Evolutionary conservation across 2,113 vertebrate genomes (phyloP).

Genomic region (Saimiri boliviensis): DNA sequence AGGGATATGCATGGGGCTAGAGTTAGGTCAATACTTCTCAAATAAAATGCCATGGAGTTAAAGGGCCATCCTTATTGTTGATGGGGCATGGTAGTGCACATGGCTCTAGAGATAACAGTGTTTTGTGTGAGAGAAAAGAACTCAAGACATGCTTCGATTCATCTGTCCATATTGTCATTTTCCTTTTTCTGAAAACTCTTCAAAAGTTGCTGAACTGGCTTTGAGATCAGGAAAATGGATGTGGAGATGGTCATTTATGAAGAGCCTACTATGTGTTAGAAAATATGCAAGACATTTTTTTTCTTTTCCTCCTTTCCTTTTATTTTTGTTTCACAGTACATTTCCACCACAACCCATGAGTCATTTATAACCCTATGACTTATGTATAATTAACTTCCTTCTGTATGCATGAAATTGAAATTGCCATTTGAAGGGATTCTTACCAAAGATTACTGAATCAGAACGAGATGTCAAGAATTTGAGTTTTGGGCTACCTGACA

Average conservation of each 20-base stretch:
- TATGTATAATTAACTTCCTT: not conserved
- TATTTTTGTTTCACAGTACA: not conserved
- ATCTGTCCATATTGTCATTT: not conserved
- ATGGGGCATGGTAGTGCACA: not conserved
- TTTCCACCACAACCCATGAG: not conserved
- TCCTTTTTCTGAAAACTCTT: not conserved
- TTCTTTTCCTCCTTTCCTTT: not conserved
- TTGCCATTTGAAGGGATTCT: not conserved
- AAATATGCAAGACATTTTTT: not conserved
- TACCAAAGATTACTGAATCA: not conserved
- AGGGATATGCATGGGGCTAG: not conserved
- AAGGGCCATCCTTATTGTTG: not conserved
- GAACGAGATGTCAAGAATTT: not conserved
- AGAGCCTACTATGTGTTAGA: not conserved
- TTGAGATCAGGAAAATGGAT: not conserved
- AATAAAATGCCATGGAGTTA: not conserved
- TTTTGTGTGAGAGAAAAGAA: not conserved
- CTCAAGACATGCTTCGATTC: not conserved
- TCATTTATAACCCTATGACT: not conserved
- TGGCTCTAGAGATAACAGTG: not conserved
- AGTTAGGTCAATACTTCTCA: not conserved
- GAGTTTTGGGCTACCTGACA: not conserved
- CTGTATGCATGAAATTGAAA: constrained; percentile 12
- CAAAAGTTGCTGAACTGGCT: not conserved
- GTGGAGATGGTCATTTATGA: not conserved